Evolutionary conservation across 1,140 invertebrate species (phyloP), one percentile per base, ranked within the genome.

Genomic region (Hormaphis cornu): DNA sequence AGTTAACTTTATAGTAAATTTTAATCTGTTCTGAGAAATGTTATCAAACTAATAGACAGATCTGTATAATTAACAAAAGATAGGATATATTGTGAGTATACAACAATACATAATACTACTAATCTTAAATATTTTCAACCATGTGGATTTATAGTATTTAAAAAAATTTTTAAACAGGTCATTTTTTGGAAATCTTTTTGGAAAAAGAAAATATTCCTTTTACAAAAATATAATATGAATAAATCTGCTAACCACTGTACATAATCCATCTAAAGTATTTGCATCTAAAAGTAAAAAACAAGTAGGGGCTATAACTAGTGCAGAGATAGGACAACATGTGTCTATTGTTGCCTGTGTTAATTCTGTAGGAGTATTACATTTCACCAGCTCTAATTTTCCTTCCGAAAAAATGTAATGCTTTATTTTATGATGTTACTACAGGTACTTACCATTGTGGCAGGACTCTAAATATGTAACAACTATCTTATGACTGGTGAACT

Each of bases 351-450:
- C 73, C 73, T 74, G 76, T 22, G 76, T 42, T 74, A 7, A 79
- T 74, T 75, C 79, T 78, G 48, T 50, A 74, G 7, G 79, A 80
- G 22, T 75, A 73, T 69, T 76, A 73, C 61, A 74, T 81, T 22
- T 77, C 79, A 28, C 79, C 78, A 10, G 71, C 79, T 56, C 79
- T 82, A 59, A 74, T 81, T 28, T 81, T 77, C 72, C 74, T 77
- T 3, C 69, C 76, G 7, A 74, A 77, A 69, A 74, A 76, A 72
- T 76, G 76, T 46, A 76, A 77, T 33, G 75, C 79, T 28, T 73
- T 77, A 42, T 78, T 82, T 16, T 73, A 74, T 54, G 77, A 76
- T 73, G 76, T 76, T 26, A 79, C 80, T 9, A 24, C 75, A 52
- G 81, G 80, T 71, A 75, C 77, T 48, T 61, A 75, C 61, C 77